Conservation (phyloP, 1,140 invertebrate species). For the Paracyclopina nana region DNA sequence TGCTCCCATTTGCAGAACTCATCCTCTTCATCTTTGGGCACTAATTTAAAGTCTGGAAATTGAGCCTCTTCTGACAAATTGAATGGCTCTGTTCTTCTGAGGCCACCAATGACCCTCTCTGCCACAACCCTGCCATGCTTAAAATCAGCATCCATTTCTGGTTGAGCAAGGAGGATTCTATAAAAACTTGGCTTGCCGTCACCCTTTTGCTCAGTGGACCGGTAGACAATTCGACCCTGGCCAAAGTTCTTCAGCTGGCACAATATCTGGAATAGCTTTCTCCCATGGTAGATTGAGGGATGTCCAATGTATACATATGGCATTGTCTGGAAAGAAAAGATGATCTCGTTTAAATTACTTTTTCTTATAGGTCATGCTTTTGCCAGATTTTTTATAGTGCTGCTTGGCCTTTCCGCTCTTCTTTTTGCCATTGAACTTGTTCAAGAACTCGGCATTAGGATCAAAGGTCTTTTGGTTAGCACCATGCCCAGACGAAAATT, state of each 20-base stretch:
- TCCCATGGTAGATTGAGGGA: background rate
- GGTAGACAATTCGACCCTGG: slow-evolving; percentile 2
- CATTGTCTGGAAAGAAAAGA: no score
- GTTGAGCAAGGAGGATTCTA: slow-evolving; percentile 1
- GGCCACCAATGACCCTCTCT: slow-evolving; percentile 3
- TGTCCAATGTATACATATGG: slow-evolving; percentile 2
- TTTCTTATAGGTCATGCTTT: background rate
- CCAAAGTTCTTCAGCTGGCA: slow-evolving; percentile 3
- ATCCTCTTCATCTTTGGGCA: slow-evolving; percentile 9
- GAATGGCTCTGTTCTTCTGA: background rate
- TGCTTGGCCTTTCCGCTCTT: background rate
- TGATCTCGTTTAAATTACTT: background rate
- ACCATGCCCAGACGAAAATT: background rate
- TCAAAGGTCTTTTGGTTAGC: background rate
- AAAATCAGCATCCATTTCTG: slow-evolving; percentile 2
- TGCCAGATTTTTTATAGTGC: background rate
- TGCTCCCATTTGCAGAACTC: slow-evolving; percentile 1
- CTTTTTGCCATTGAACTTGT: slow-evolving; percentile 1
- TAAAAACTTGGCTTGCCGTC: background rate
- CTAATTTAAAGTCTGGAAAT: background rate
- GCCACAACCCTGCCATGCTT: slow-evolving; percentile 5
- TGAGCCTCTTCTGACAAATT: slow-evolving; percentile 2
- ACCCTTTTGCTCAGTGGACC: background rate
- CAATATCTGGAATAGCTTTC: background rate
- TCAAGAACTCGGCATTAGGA: background rate